These are phyloP conservation scores for Coelogynopora nodosa DNA, from an alignment of 2,888 invertebrate species.

Conservation along the genomic window DNA sequence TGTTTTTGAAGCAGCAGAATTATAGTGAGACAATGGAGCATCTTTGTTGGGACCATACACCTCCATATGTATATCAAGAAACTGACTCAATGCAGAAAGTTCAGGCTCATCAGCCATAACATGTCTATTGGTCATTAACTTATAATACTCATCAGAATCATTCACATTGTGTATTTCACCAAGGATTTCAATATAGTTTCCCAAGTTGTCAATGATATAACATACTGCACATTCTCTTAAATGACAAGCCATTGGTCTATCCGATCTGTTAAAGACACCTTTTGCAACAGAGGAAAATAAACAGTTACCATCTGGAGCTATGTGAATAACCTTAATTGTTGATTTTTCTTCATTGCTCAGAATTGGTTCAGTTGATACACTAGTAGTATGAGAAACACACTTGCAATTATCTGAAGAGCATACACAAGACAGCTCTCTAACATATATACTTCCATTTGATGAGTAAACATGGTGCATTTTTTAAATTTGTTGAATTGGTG, in stretches of 20 bases:
- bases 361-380: no score
- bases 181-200: not conserved
- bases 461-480: no score
- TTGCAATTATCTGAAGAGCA: no score
- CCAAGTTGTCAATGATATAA: not conserved
- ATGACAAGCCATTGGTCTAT: not conserved
- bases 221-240: not conserved
- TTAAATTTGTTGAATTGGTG: no score
- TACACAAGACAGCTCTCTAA: no score
- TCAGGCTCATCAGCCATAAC: not conserved
- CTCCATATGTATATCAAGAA: not conserved
- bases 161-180: not conserved
- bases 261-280: not conserved
- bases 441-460: no score
- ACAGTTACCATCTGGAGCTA: not conserved
- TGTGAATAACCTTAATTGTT: not conserved
- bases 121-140: not conserved
- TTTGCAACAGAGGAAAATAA: not conserved
- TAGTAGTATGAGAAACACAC: no score
- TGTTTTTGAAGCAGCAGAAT: not conserved
- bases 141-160: not conserved
- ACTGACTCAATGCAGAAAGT: not conserved
- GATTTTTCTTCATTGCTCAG: no score
- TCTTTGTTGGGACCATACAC: not conserved
- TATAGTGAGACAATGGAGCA: not conserved